Evolutionary conservation across 2,888 invertebrate genomes (phyloP), one percentile per base, ranked within the genome.

Genomic region (Nephrotoma appendiculata): DNA sequence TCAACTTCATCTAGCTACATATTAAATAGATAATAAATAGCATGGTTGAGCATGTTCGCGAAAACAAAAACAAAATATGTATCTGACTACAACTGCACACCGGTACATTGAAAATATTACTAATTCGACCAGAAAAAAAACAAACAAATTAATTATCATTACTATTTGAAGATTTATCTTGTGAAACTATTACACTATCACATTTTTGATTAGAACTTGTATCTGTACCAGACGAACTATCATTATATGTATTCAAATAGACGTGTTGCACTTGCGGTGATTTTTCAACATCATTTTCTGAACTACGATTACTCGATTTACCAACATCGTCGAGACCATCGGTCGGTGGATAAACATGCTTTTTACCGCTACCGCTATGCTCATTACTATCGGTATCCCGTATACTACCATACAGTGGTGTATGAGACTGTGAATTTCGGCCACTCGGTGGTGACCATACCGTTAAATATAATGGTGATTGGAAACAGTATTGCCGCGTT

Each of bases 361-460:
- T 45, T 19, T 52, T 87, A 31, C 71, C 71, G 11, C 71, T 9
- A 71, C 89, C 90, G 3, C 90, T 89, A 87, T 89, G 90, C 0
- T 89, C 89, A 86, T 91, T 91, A 71, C 90, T 88, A 86, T 92
- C 91, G 2, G 89, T 90, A 11, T 91, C 91, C 2, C 91, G 90
- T 3, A 91, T 90, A 87, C 92, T 92, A 9, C 91, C 91, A 87
- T 90, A 91, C 4, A 91, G 89, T 0, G 92, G 91, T 19, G 91
- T 92, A 86, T 91, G 91, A 19, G 91, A 90, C 12, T 88, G 87
- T 5, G 91, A 91, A 86, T 91, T 91, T 5, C 91, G 89, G 88
- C 91, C 88, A 87, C 91, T 91, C 44, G 91, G 91, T 19, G 91
- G 91, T 41, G 92, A 92, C 92, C 92, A 92, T 0, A 91, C 90